These are phyloP conservation scores for Leucophenga varia DNA, from an alignment of 1,140 invertebrate species.

Conservation along the genomic window DNA sequence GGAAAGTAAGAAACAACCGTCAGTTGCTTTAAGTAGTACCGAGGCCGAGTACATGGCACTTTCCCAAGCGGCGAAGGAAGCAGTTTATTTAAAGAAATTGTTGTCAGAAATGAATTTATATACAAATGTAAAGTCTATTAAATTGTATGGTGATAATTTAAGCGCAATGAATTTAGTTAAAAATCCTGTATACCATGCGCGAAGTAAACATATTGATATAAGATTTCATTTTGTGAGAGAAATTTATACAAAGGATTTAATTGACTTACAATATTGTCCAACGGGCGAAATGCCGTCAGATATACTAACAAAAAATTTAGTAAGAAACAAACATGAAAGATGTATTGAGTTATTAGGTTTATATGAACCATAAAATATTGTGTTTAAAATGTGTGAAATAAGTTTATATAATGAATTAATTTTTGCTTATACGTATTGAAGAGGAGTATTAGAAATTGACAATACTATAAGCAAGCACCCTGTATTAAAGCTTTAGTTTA, in stretches of 20 bases:
- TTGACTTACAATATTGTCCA: neutral
- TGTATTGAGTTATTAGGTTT: no score
- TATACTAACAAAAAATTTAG: slow-evolving; percentile 1
- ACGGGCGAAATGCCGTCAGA: neutral
- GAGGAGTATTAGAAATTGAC: no score
- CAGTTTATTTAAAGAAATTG: neutral
- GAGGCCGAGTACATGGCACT: neutral
- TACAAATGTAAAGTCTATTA: neutral
- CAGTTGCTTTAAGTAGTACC: slow-evolving; percentile 1
- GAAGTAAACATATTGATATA: neutral
- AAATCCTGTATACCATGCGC: neutral
- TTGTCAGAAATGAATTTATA: neutral
- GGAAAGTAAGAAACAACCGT: slow-evolving; percentile 4
- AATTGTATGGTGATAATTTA: neutral
- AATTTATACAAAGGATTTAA: neutral
- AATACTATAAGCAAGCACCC: no score
- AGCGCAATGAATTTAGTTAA: neutral
- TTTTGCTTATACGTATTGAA: no score
- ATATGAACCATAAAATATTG: no score
- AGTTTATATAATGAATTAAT: no score
- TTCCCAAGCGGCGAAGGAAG: neutral
- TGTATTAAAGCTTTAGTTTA: no score
- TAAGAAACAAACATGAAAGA: no score
- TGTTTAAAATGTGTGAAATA: no score
- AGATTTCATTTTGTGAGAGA: no score